Percentiles rank a stretch among this genome's conserved stretches.
phyloP scores from a whole-genome alignment of 2,888 invertebrate species.

The Phymatocera aterrima region DNA sequence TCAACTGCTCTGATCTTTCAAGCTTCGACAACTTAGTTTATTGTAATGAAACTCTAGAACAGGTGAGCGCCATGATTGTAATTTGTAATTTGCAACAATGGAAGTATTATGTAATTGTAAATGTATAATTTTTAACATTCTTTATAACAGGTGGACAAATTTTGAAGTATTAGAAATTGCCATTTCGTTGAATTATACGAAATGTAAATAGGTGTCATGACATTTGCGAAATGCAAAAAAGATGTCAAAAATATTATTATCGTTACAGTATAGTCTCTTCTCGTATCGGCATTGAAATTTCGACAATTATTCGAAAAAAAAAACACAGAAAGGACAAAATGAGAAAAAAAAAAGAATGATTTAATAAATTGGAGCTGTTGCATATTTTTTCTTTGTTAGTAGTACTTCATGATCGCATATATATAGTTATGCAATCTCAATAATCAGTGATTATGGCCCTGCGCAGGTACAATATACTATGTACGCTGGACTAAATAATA shows the following conservation, averaged over 20 bases:
- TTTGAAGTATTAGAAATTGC: background rate
- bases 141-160: background rate
- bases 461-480: background rate
- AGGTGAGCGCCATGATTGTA: background rate
- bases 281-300: background rate
- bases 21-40: background rate
- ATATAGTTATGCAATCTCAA: constrained; percentile 8
- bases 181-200: background rate
- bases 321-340: background rate
- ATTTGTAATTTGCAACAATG: background rate
- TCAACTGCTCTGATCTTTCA: background rate
- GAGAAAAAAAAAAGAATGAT: constrained; percentile 49
- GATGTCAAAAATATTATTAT: constrained; percentile 9
- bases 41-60: background rate
- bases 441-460: background rate
- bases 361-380: constrained; percentile 23
- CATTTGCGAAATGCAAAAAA: constrained; percentile 27
- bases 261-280: background rate
- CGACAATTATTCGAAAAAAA: constrained; percentile 7
- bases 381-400: constrained; percentile 45
- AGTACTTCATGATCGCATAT: too few species aligned
- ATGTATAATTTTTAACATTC: background rate
- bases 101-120: constrained; percentile 2
- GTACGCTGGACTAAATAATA: constrained; percentile 23
- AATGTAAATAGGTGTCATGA: constrained; percentile 33